Base-by-base conservation (phyloP, 2,113 vertebrate genomes). In the Pavo muticus region DNA sequence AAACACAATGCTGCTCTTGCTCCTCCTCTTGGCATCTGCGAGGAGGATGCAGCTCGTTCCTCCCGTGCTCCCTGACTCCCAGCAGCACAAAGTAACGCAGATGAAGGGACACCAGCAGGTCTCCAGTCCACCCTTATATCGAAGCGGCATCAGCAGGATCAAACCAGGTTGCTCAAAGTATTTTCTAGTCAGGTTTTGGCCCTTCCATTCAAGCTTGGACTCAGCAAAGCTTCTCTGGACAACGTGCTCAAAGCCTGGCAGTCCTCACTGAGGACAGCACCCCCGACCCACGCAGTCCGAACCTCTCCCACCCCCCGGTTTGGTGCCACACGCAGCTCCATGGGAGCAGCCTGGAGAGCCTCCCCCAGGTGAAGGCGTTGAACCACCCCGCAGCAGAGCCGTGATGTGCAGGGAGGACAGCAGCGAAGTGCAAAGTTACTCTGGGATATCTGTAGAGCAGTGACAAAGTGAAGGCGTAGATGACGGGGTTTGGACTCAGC, bases 401-500 rank as follows among this genome's bases (percentile, higher is more conserved):
- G 21, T 9, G 13, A 21, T 19, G 40, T 8, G 23, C 82, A 32
- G 35, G 54, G 47, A 1, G 9, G 64, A 14, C 20, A 0, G 0
- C 68, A 85, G 25, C 45, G 21, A 24, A 60, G 7, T 8, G 18
- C 5, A 0, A 0, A 8, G 29, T 30, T 39, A 25, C 39, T 48
- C 47, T 3, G 52, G 48, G 19, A 7, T 9, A 44, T 39, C 42
- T 40, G 48, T 29, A 61, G 65, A 81, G 19, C 23, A 11, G 15
- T 4, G 32, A 45, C n/a, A 68, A 75, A 85, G 35, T 0, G 54
- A 18, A 74, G 42, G 25, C 0, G 2, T 0, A 30, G 32, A 10
- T 17, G 27, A 30, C 3, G 15, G 27, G 52, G 27, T 15, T 15
- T 54, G 27, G 27, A 30, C 52, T 16, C 27, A 16, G 52, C 17